phyloP scores from a whole-genome alignment of 2,888 invertebrate species.

The Parasteatoda lunata region DNA sequence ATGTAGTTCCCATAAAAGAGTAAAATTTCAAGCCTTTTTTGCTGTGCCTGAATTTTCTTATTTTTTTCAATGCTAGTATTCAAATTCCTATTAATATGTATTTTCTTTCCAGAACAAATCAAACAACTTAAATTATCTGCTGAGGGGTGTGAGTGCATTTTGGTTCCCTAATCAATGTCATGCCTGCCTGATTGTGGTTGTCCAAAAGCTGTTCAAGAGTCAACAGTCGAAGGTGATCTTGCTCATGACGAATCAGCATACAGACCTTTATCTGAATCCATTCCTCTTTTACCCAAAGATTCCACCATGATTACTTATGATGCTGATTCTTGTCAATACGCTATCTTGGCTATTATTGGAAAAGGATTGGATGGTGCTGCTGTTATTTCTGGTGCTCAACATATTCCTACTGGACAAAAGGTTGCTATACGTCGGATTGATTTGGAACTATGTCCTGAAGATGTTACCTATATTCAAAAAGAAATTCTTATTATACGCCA shows the following conservation, averaged over 20 bases:
- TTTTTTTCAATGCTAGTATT: too few relatives aligned
- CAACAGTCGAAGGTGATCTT: conserved; percentile 50
- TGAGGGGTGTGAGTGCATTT: too few relatives aligned
- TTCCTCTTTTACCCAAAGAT: conserved; percentile 69
- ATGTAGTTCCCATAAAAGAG: too few relatives aligned
- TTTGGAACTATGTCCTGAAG: conserved; percentile 59
- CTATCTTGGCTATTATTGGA: conserved; percentile 62
- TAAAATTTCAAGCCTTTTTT: too few relatives aligned
- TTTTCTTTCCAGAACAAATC: too few relatives aligned
- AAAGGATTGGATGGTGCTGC: conserved; percentile 62
- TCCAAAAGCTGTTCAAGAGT: conserved; percentile 65
- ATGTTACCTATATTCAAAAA: conserved; percentile 65
- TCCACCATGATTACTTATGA: conserved; percentile 69
- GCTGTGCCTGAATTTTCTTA: too few relatives aligned
- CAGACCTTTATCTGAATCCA: conserved; percentile 65
- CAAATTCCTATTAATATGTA: too few relatives aligned
- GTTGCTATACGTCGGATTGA: conserved; percentile 65
- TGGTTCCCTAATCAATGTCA: conserved; percentile 48
- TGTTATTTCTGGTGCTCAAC: conserved; percentile 63
- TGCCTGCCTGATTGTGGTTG: conserved; percentile 68
- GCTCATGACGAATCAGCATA: conserved; percentile 65
- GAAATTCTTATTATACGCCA: conserved; percentile 86
- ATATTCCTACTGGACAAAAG: conserved; percentile 65
- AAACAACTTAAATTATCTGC: too few relatives aligned
- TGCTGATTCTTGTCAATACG: conserved; percentile 63